These are phyloP conservation scores for Anoncus sp. DNA, from an alignment of 2,888 invertebrate species.

Conservation along the genomic window DNA sequence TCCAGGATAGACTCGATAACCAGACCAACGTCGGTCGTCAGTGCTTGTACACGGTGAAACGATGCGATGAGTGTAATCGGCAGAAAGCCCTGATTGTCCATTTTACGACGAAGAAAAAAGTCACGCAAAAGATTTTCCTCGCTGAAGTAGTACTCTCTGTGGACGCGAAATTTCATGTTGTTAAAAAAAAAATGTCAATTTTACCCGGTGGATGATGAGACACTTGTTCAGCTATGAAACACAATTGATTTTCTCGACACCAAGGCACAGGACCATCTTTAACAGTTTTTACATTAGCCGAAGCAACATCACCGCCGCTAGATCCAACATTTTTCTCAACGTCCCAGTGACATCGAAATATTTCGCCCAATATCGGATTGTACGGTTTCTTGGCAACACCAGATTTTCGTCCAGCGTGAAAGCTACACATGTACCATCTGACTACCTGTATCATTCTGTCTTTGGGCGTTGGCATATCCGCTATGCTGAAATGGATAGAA, in stretches of 20 bases:
- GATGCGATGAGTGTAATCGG: constrained; percentile 97
- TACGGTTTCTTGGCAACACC: constrained; percentile 99
- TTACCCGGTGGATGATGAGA: constrained; percentile 99
- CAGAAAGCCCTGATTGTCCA: constrained; percentile 97
- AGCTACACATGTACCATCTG: constrained; percentile 99
- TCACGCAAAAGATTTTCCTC: constrained; percentile 97
- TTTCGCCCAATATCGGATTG: constrained; percentile 99
- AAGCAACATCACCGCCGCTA: constrained; percentile 27
- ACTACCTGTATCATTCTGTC: constrained; percentile 98
- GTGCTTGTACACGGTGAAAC: constrained; percentile 95
- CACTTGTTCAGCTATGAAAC: constrained; percentile 99
- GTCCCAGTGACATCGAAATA: constrained; percentile 96
- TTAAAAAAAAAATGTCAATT: constrained; percentile 62
- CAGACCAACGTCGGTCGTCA: constrained; percentile 93
- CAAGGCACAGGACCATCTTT: constrained; percentile 96
- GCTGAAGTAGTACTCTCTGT: constrained; percentile 99
- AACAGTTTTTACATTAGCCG: constrained; percentile 79
- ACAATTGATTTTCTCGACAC: constrained; percentile 94
- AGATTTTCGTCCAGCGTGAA: constrained; percentile 99
- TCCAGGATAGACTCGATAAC: constrained; percentile 94
- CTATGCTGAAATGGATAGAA: constrained; percentile 87
- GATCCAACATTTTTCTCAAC: constrained; percentile 82
- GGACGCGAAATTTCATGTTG: constrained; percentile 27
- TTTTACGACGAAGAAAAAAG: constrained; percentile 98
- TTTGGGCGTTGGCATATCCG: constrained; percentile 92